Evolutionary conservation across 2,113 vertebrate genomes (phyloP), one percentile per base, ranked within the genome.

Genomic region (Cyanistes caeruleus): DNA sequence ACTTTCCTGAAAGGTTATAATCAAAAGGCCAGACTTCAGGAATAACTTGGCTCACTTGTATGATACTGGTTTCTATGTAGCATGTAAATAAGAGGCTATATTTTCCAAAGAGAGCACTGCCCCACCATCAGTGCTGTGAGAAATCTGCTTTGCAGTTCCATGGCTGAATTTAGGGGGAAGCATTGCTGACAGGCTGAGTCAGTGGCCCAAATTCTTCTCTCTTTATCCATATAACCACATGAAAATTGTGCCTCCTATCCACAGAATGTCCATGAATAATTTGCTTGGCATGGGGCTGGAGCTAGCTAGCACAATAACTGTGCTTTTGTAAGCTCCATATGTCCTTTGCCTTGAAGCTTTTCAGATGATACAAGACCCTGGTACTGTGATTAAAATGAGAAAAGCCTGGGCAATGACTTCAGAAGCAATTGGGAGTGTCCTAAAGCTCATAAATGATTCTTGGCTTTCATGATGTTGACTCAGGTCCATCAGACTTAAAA

Each of bases 181-280:
- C 90, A 90, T 94, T 96, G 89, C 73, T 94, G 93, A 90, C 80
- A 86, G 86, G 15, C 95, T 95, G 88, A 95, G 90, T 93, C 93
- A 95, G 95, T 93, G 95, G 95, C 79, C 88, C 70, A 92, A 92
- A 97, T 96, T 97, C 80, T 96, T 89, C 65, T 94, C 84, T 53
- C 58, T 96, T 95, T 93, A 97, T 93, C 91, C 93, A 87, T 89
- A 59, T 82, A 95, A 96, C 96, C 96, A 96, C 96, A 97, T 93
- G 60, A 97, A 97, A 96, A 93, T 82, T 76, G 64, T 95, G 88
- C 74, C 92, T 94, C 80, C 88, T 93, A 78, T 96, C 92, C 96
- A 89, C 96, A 94, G 73, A 93, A 84, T 62, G 73, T 90, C 90
- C 96, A 96, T 95, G 83, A 76, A 97, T 95, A 96, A 97, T 96